Evolutionary conservation across 2,113 vertebrate genomes (phyloP).

Genomic region (Oncorhynchus gorbuscha): DNA sequence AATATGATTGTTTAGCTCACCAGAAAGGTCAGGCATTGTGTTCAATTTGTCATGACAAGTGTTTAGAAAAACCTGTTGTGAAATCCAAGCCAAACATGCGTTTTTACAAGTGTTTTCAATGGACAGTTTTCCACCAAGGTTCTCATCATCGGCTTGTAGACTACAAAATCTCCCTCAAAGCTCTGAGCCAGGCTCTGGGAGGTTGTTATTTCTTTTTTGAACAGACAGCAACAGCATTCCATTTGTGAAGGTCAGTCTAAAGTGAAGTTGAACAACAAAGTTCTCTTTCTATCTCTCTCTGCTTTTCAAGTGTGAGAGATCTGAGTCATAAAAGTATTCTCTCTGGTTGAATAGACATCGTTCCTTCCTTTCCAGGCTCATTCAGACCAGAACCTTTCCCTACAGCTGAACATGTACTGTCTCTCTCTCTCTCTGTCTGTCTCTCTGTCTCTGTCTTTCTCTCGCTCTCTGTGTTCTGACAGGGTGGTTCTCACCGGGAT

Average conservation of each 20-base stretch:
- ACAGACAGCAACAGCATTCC: not conserved
- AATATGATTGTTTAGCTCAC: not conserved
- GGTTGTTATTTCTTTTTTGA: not conserved
- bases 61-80: no score
- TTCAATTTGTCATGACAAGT: not conserved
- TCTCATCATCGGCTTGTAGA: not conserved
- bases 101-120: not conserved
- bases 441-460: not conserved
- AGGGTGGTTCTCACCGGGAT: slow-evolving; percentile 88
- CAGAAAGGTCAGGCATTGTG: not conserved
- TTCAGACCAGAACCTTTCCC: not conserved
- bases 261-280: not conserved
- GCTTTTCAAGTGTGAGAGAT: not conserved
- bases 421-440: not conserved
- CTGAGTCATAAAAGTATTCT: not conserved
- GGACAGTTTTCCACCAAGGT: no score
- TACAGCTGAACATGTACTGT: not conserved
- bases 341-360: no score
- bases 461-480: slow-evolving; percentile 44
- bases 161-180: not conserved
- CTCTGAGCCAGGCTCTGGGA: not conserved
- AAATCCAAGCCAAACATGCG: not conserved
- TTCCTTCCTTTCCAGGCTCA: not conserved
- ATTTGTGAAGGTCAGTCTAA: not conserved
- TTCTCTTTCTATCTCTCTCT: slow-evolving; percentile 18